A percentile compares a stretch with the other conserved stretches of the same genome.
Evolutionary conservation across 2,797 vertebrate species (phyloP).

Genomic region (Trachops cirrhosus): DNA sequence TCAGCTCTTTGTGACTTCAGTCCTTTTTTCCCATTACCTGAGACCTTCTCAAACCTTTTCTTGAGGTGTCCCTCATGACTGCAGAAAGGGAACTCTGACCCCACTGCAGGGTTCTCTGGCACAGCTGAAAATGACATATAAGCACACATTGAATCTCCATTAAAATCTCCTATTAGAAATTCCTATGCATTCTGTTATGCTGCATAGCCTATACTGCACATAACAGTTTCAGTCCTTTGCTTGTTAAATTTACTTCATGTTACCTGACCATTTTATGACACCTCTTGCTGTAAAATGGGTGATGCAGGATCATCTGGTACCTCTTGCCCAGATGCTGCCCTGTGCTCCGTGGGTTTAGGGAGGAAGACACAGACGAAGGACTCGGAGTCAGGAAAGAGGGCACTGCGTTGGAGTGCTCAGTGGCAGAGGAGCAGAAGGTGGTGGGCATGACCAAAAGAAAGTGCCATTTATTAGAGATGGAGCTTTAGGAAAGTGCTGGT

Average conservation of each 20-base stretch:
- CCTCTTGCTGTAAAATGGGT: not conserved
- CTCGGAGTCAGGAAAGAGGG: not conserved
- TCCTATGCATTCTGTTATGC: not conserved
- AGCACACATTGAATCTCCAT: not conserved
- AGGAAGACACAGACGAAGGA: not conserved
- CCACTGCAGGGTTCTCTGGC: not conserved
- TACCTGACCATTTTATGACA: not conserved
- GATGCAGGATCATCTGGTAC: rapidly evolving
- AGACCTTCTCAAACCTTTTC: not conserved
- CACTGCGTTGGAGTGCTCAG: not conserved
- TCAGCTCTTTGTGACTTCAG: not conserved
- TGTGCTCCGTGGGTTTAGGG: not conserved
- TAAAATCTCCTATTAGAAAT: not conserved
- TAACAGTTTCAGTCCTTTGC: not conserved
- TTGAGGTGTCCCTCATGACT: not conserved
- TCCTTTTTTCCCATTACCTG: not conserved
- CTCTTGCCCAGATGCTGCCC: not conserved
- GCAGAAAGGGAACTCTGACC: not conserved
- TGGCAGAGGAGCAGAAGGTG: not conserved
- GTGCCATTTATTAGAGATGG: not conserved
- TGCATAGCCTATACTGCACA: not conserved
- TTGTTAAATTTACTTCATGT: not conserved
- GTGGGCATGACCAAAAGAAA: not conserved
- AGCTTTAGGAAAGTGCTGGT: not conserved
- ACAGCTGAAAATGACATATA: not conserved